Percentiles rank a stretch among this genome's conserved stretches.
Evolutionary conservation across 2,888 invertebrate species (phyloP).

Genomic region (Eucera pruinosa): DNA sequence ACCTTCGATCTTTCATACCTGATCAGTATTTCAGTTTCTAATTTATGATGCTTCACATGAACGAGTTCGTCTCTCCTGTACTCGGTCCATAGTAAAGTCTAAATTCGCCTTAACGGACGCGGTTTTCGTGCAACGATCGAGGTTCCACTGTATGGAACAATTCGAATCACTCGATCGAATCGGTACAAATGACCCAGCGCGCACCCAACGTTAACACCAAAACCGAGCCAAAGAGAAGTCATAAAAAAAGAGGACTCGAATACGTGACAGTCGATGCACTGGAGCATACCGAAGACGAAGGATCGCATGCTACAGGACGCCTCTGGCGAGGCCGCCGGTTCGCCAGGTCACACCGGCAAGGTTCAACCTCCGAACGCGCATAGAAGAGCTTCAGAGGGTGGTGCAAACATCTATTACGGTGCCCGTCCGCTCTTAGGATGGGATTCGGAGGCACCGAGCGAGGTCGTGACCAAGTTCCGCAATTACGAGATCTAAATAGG

Average conservation of each 20-base stretch:
- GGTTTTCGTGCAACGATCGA: too few relatives aligned
- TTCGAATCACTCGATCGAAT: too few relatives aligned
- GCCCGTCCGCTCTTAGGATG: slow-evolving; percentile 86
- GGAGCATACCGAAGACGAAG: slow-evolving; percentile 95
- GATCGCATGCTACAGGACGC: slow-evolving; percentile 92
- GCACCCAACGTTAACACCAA: background rate
- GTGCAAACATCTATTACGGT: slow-evolving; percentile 90
- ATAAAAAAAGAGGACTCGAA: slow-evolving; percentile 4
- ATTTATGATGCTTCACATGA: too few relatives aligned
- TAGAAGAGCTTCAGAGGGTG: slow-evolving; percentile 94
- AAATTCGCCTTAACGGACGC: too few relatives aligned
- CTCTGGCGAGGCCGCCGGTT: slow-evolving; percentile 81
- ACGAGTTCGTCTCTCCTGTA: too few relatives aligned
- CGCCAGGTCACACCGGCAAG: slow-evolving; percentile 86
- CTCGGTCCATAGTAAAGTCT: too few relatives aligned
- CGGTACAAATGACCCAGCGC: background rate
- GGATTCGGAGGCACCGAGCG: slow-evolving; percentile 91
- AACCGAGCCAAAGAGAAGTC: background rate
- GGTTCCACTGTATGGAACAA: too few relatives aligned
- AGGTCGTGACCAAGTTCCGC: slow-evolving; percentile 94
- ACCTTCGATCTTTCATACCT: too few relatives aligned
- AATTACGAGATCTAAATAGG: slow-evolving; percentile 94
- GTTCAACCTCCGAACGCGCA: slow-evolving; percentile 86
- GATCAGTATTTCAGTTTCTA: too few relatives aligned
- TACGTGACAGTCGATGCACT: slow-evolving; percentile 92